phyloP scores from a whole-genome alignment of 2,797 vertebrate species.

The Nannoperca australis region DNA sequence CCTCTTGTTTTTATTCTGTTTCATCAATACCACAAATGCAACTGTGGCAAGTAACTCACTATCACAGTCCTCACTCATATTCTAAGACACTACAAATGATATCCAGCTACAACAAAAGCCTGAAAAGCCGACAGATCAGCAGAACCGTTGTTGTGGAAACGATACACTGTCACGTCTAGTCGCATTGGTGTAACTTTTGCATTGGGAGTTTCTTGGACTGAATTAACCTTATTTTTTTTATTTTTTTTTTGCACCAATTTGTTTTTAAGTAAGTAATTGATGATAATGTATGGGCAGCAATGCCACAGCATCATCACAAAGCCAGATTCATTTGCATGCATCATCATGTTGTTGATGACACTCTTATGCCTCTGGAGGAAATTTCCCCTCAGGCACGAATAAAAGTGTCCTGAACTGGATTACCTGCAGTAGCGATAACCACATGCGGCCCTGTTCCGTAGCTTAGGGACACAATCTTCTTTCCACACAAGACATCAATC shows the following conservation, averaged over 20 bases:
- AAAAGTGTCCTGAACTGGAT: constrained; percentile 44
- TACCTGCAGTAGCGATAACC: constrained; percentile 94
- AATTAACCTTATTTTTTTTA: too few relatives aligned
- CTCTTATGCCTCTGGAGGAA: constrained; percentile 14
- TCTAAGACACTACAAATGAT: too few relatives aligned
- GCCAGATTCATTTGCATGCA: constrained; percentile 2
- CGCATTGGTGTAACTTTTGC: too few relatives aligned
- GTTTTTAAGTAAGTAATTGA: neutral
- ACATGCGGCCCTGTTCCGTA: constrained; percentile 97
- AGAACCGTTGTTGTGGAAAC: too few relatives aligned
- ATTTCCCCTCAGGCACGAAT: constrained; percentile 28
- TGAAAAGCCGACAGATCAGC: too few relatives aligned
- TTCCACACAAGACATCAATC: constrained; percentile 92
- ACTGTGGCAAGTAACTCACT: too few relatives aligned
- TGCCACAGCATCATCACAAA: neutral
- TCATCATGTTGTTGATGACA: constrained; percentile 15
- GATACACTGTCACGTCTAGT: too few relatives aligned
- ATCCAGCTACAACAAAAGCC: too few relatives aligned
- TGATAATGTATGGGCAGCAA: neutral
- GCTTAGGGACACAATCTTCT: constrained; percentile 95
- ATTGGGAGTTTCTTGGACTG: too few relatives aligned
- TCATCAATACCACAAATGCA: too few relatives aligned
- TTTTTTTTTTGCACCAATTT: neutral
- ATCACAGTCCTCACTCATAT: too few relatives aligned
- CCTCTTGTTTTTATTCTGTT: too few relatives aligned